Evolutionary conservation across 2,888 invertebrate genomes (phyloP), one percentile per base, ranked within the genome.

Genomic region (Uropetala carovei): DNA sequence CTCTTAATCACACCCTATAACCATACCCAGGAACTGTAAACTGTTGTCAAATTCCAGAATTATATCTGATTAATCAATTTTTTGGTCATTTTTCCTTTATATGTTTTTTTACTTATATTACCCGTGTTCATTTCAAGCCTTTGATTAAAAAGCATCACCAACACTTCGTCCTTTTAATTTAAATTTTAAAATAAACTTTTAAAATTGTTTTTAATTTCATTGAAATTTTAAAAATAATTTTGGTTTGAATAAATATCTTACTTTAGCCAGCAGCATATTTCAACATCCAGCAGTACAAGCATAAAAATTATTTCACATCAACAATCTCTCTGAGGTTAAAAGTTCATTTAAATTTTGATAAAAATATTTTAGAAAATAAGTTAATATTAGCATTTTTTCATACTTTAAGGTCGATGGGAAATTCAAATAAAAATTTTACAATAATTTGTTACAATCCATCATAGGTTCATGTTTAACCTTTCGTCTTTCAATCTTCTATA

Each of bases 1-100:
- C 89, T 27, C 43, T 89, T 68, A 43, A 68, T 56, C 89, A 18
- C 64, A 89, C n/a, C 60, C 86, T 86, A 59, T 18, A 89, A 89
- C 64, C 64, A 43, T 89, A 64, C 64, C 89, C 89, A 89, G 89
- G 64, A 89, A 89, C 64, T 89, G 30, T 89, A 10, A 75, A 64
- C 89, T 89, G 89, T 89, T 89, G 64, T 89, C 43, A 89, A 64
- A 60, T 64, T 64, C n/a, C 60, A 68, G 89, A 89, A 22, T 89
- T 43, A 64, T 89, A 89, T 89, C 68, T 43, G 64, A 18, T 89
- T 89, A 16, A 27, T 60, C n/a, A 64, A 64, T 43, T 64, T 30
- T 60, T 89, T 89, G 59, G 89, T 89, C 59, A 60, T 30, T 89
- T 89, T 27, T 43, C 30, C 64, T 18, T 82, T 43, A 30, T 56